Percentiles rank a stretch among this genome's conserved stretches.
Conservation (phyloP, 2,113 vertebrate species). For the Climacteris rufus region DNA sequence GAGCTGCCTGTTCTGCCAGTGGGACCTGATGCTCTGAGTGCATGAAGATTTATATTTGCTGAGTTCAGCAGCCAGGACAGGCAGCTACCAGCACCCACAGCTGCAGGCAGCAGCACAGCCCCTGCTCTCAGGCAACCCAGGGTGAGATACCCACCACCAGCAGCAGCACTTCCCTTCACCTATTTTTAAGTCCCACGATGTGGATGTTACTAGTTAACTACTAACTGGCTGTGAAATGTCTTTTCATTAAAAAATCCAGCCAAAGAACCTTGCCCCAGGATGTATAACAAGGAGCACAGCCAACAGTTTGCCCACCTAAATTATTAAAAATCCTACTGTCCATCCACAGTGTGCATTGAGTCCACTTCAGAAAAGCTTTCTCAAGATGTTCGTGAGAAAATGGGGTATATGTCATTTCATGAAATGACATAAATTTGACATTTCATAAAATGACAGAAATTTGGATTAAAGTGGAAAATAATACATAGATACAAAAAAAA, state of each 20-base stretch:
- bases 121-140: background rate
- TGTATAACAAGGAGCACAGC: background rate
- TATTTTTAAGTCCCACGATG: accelerated
- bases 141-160: background rate
- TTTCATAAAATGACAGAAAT: too few relatives aligned
- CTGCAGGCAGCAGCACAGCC: background rate
- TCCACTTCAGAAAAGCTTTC: background rate
- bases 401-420: background rate
- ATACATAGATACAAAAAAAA: background rate
- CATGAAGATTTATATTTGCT: background rate
- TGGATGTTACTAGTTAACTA: background rate
- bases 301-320: background rate
- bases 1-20: background rate
- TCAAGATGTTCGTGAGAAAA: background rate
- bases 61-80: background rate
- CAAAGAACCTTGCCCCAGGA: background rate
- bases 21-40: background rate
- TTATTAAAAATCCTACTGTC: background rate
- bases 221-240: background rate
- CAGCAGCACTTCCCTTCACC: background rate
- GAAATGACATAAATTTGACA: too few relatives aligned
- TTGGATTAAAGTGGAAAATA: background rate
- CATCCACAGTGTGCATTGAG: background rate
- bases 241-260: background rate
- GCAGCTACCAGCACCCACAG: background rate